phyloP scores from a whole-genome alignment of 2,113 vertebrate genomes.

The Tor tambroides region DNA sequence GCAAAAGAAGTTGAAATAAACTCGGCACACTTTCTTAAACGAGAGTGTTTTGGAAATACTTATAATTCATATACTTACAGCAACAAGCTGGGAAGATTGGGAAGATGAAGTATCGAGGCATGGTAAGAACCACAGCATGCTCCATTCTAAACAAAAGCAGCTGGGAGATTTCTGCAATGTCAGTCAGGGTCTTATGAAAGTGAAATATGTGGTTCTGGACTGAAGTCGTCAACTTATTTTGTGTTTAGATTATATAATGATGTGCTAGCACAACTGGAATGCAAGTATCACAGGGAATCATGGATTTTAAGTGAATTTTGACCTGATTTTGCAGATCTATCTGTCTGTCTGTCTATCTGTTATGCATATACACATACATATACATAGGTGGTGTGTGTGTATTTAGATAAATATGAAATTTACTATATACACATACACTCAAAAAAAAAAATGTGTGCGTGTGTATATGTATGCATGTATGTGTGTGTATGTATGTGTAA shows the following conservation, averaged over 20 bases:
- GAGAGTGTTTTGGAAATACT: constrained; percentile 41
- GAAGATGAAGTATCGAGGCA: constrained; percentile 52
- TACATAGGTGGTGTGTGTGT: no score
- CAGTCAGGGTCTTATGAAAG: constrained; percentile 10
- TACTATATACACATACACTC: no score
- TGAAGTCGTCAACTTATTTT: neutral
- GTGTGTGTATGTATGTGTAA: no score
- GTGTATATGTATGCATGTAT: no score
- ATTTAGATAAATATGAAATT: no score
- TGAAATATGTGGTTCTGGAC: constrained; percentile 25
- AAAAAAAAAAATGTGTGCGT: no score
- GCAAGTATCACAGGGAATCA: neutral
- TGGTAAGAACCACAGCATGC: constrained; percentile 49
- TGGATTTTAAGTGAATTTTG: neutral
- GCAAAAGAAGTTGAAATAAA: constrained; percentile 36
- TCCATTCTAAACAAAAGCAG: constrained; percentile 35
- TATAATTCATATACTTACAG: constrained; percentile 11
- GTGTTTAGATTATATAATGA: constrained; percentile 11
- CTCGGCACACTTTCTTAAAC: constrained; percentile 9
- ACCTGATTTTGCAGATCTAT: no score
- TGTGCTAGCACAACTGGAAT: neutral
- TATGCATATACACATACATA: no score
- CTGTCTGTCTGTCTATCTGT: no score
- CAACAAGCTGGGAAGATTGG: neutral
- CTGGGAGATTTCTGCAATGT: constrained; percentile 34